These are phyloP conservation scores for Merluccius polli DNA, from an alignment of 2,797 vertebrate genomes.

Conservation along the genomic window DNA sequence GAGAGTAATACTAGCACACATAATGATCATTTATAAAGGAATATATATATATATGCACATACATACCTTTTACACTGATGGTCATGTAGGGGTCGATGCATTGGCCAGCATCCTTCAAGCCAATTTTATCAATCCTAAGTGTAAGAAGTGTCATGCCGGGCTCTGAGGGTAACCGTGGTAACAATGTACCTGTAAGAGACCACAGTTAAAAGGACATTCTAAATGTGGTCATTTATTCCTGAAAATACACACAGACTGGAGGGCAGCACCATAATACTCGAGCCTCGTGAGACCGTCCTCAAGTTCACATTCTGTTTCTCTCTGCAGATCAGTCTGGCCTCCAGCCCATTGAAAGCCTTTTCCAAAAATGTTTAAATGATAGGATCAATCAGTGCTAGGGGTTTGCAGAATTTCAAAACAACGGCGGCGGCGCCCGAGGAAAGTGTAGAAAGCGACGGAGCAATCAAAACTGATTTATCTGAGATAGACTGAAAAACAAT, in stretches of 20 bases:
- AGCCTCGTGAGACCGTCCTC: background rate
- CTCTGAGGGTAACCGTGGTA: conserved; percentile 94
- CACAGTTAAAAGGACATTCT: conserved; percentile 5
- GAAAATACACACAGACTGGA: background rate
- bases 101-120: conserved; percentile 96
- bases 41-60: background rate
- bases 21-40: background rate
- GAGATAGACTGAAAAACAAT: too few species aligned
- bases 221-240: background rate
- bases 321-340: background rate
- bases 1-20: background rate
- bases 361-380: too few species aligned
- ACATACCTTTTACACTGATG: conserved; percentile 91
- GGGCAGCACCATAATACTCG: background rate
- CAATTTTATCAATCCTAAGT: conserved; percentile 93
- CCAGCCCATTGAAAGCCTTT: too few species aligned
- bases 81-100: conserved; percentile 99
- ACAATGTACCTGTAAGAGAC: conserved; percentile 83
- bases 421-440: too few species aligned
- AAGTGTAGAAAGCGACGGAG: too few species aligned
- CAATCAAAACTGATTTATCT: too few species aligned
- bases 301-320: background rate
- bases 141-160: conserved; percentile 94
- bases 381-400: too few species aligned
- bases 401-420: too few species aligned